A percentile compares a stretch with the other conserved stretches of the same genome.
phyloP scores from a whole-genome alignment of 1,140 invertebrate species.

The Myzus persicae region DNA sequence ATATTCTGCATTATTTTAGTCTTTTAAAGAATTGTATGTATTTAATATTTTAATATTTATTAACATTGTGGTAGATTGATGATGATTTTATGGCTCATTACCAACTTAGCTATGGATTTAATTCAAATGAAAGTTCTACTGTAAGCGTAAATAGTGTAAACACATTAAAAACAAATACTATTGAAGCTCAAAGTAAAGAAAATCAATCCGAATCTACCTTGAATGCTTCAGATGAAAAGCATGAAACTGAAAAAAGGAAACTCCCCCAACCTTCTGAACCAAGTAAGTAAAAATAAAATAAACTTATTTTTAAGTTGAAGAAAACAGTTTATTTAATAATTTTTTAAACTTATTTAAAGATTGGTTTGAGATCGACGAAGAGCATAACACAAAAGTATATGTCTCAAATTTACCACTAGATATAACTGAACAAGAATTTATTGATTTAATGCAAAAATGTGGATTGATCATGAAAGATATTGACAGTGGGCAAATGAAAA shows the following conservation, averaged over 20 bases:
- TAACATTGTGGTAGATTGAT: constrained; percentile 75
- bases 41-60: no score
- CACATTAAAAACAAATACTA: not conserved
- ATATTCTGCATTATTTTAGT: not conserved
- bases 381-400: constrained; percentile 97
- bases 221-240: constrained; percentile 58
- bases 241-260: constrained; percentile 65
- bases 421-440: constrained; percentile 88
- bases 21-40: not conserved
- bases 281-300: constrained; percentile 60
- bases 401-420: constrained; percentile 90
- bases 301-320: not conserved
- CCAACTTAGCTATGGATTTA: constrained; percentile 94
- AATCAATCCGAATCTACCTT: constrained; percentile 29
- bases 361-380: constrained; percentile 94
- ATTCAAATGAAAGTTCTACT: constrained; percentile 30
- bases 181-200: not conserved
- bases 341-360: constrained; percentile 64
- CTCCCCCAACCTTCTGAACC: constrained; percentile 67
- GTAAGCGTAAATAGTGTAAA: constrained; percentile 62
- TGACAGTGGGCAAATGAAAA: constrained; percentile 83
- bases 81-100: constrained; percentile 96
- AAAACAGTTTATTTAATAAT: constrained; percentile 1
- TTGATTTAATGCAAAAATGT: constrained; percentile 93
- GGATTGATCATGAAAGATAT: constrained; percentile 93